Evolutionary conservation across 2,888 invertebrate species (phyloP).

Genomic region (Corythucha ciliata): DNA sequence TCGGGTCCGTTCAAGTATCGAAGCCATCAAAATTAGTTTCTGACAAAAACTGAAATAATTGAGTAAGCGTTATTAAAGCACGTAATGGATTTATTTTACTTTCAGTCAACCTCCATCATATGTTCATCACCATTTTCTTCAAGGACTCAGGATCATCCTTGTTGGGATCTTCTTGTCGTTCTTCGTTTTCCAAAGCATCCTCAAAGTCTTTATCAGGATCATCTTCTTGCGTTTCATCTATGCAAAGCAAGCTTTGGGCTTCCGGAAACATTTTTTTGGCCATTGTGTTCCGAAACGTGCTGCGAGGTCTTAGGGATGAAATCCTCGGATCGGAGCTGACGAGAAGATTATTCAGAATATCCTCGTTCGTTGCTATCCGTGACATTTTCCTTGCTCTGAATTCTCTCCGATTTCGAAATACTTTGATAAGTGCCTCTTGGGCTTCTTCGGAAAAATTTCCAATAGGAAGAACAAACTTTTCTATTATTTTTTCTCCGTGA

Average conservation of each 20-base stretch:
- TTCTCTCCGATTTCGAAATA: constrained; percentile 4
- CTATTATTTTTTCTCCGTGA: constrained; percentile 34
- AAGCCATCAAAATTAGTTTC: no score
- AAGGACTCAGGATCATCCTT: no score
- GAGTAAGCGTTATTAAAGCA: no score
- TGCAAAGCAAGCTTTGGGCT: neutral
- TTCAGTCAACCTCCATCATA: no score
- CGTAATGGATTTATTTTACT: no score
- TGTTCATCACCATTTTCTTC: no score
- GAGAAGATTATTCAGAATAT: neutral
- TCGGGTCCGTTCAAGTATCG: no score
- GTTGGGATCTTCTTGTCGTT: no score
- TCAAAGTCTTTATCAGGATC: neutral
- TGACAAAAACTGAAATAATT: no score
- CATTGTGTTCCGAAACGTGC: neutral
- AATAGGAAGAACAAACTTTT: constrained; percentile 34
- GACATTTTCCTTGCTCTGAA: constrained; percentile 6
- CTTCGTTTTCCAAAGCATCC: neutral
- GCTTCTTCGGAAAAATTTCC: constrained; percentile 38
- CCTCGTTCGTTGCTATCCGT: no score
- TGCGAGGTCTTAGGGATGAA: neutral
- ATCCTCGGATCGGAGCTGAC: constrained; percentile 3
- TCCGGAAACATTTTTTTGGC: neutral
- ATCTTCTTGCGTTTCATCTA: neutral
- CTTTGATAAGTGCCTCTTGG: constrained; percentile 37